Base-by-base conservation (phyloP, 2,797 vertebrate species). In the Sebastes diploproa region DNA sequence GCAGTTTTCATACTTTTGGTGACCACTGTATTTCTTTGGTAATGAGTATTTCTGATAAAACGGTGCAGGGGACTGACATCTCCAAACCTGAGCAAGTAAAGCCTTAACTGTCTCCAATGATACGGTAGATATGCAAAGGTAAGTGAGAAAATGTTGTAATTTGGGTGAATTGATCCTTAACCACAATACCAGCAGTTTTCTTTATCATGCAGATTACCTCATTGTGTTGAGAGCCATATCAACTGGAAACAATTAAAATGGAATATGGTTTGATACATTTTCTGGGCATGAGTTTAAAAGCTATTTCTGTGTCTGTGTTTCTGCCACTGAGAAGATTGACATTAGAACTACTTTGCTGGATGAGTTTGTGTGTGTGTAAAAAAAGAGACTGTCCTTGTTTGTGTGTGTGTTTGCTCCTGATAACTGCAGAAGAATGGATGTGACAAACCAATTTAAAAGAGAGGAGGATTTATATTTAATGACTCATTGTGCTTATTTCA, bases 371-470 rank as follows among this genome's bases (percentile, higher is more conserved):
- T 32, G 63, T 66, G 32, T 50, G 34, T 36, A 54, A 54, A 54
- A 54, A 54, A 54, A 54, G 50, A n/a, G 50, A n/a, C 50, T 36
- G 50, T 54, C 50, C 4, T 54, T 74, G 42, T 2, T 3, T 20
- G 12, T 75, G 54, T 34, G 55, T 72, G 46, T 46, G 2, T 60
- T 3, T 62, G 11, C 36, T 54, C 11, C 54, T 64, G 73, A 68
- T 72, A 77, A 77, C 63, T 25, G 72, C 54, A 58, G 46, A 67
- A 68, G 22, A 83, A 77, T 76, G 59, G 36, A 64, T 65, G 12
- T 27, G 63, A 25, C 61, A 42, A 76, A 42, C 22, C 29, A 65
- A 27, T 2, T 67, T 14, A 32, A 42, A 72, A 63, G 66, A 55
- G 11, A 25, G 20, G 46, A 61, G 52, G 63, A 61, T 62, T 64